These are phyloP conservation scores for Aphelocoma californica DNA, from an alignment of 2,797 vertebrate genomes.

Conservation along the genomic window DNA sequence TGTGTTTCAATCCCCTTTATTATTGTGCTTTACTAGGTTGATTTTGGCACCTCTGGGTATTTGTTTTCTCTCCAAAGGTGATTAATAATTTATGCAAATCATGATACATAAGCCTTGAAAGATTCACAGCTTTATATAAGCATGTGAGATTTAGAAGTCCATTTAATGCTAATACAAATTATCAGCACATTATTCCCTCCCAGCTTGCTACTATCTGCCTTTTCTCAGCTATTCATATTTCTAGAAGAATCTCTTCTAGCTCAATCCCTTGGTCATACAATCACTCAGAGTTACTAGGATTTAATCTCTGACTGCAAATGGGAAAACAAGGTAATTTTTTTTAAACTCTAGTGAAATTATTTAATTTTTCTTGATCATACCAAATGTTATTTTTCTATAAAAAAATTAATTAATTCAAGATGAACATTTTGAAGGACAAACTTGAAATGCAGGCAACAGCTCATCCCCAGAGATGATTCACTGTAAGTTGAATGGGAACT, in stretches of 20 bases:
- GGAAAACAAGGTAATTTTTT: background rate
- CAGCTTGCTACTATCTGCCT: background rate
- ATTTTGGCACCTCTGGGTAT: background rate
- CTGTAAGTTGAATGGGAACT: background rate
- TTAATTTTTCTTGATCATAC: background rate
- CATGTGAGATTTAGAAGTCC: background rate
- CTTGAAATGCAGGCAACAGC: background rate
- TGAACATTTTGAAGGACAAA: background rate
- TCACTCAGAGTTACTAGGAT: background rate
- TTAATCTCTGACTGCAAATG: background rate
- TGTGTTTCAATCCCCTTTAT: background rate
- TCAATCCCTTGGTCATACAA: background rate
- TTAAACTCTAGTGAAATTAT: background rate
- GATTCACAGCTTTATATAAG: background rate
- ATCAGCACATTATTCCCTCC: background rate
- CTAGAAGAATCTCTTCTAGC: background rate
- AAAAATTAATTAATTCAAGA: background rate
- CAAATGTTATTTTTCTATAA: background rate
- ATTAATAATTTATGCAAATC: slow-evolving; percentile 14
- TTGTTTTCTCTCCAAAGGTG: background rate
- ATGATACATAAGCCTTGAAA: background rate
- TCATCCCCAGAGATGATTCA: background rate
- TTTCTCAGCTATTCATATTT: background rate
- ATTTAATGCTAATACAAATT: background rate
- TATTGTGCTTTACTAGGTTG: background rate